Percentiles rank a stretch among this genome's conserved stretches.
Conservation (phyloP, 2,888 invertebrate species). For the Caenorhabditis afra region DNA sequence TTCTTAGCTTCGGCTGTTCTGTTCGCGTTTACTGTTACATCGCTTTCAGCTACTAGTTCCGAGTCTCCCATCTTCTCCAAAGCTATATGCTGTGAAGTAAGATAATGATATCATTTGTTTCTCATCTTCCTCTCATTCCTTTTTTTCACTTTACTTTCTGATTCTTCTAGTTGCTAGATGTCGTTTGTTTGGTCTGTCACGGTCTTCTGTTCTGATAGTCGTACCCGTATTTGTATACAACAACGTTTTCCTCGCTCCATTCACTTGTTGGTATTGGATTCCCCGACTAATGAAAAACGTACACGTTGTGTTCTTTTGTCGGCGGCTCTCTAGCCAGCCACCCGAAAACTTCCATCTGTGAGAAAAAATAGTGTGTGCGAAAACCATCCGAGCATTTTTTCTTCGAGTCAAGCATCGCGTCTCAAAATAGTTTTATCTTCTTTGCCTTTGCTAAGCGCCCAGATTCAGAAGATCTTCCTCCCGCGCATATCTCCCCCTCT, state of each 20-base stretch:
- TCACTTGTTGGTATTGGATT: slow-evolving; percentile 20
- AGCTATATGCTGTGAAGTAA: too few relatives aligned
- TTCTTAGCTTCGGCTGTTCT: slow-evolving; percentile 27
- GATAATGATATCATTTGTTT: not conserved
- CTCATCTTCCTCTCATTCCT: slow-evolving; percentile 17
- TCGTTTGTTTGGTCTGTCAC: slow-evolving; percentile 28
- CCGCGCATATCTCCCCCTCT: not conserved
- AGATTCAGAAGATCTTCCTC: too few relatives aligned
- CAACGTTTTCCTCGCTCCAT: slow-evolving; percentile 18
- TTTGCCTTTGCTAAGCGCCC: not conserved
- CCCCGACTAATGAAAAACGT: slow-evolving; percentile 30
- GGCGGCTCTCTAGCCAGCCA: not conserved
- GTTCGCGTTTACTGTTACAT: slow-evolving; percentile 42
- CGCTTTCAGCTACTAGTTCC: slow-evolving; percentile 17
- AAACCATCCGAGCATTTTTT: not conserved
- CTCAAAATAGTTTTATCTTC: not conserved
- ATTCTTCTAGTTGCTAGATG: slow-evolving; percentile 10
- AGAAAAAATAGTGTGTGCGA: not conserved
- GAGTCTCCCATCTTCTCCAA: not conserved
- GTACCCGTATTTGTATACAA: slow-evolving; percentile 36
- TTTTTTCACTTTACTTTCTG: slow-evolving; percentile 2
- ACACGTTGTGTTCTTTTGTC: slow-evolving; percentile 15
- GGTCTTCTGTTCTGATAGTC: slow-evolving; percentile 22
- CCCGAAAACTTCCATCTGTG: not conserved
- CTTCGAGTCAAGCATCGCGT: not conserved